Percentiles rank a stretch among this genome's conserved stretches.
Conservation (phyloP, 2,113 vertebrate genomes). For the Sisor rabdophorus region DNA sequence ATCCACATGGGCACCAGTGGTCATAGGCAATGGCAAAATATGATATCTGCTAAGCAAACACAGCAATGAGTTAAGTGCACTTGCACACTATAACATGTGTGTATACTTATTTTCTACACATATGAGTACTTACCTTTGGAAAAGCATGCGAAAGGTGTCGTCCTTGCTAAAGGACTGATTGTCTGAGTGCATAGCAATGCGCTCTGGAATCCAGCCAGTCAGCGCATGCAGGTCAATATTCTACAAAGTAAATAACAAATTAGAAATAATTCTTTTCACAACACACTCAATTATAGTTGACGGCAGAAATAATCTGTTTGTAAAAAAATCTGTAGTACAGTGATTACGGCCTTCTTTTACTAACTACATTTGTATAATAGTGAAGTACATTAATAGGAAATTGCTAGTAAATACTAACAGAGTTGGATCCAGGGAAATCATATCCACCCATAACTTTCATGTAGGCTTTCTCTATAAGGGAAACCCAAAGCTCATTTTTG, state of each 20-base stretch:
- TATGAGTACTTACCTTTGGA: constrained; percentile 79
- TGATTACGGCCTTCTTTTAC: not conserved
- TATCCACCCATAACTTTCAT: constrained; percentile 99
- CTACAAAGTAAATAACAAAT: constrained; percentile 57
- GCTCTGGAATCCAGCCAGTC: constrained; percentile 97
- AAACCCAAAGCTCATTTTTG: constrained; percentile 95
- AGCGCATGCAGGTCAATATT: constrained; percentile 97
- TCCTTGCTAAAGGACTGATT: constrained; percentile 94
- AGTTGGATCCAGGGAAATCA: constrained; percentile 98
- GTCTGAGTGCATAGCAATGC: constrained; percentile 98
- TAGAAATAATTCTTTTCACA: too few species aligned
- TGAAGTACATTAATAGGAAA: not conserved
- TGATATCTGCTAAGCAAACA: not conserved
- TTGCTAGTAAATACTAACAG: constrained; percentile 72
- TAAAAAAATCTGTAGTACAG: too few species aligned
- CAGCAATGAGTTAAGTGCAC: not conserved
- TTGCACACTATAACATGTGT: not conserved
- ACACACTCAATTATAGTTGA: too few species aligned
- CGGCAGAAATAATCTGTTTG: too few species aligned
- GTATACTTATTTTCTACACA: not conserved
- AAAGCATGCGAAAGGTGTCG: constrained; percentile 93
- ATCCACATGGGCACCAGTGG: not conserved
- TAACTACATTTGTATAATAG: not conserved
- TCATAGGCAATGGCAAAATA: not conserved
- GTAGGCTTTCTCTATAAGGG: constrained; percentile 98